These are phyloP conservation scores for Amorpha juglandis DNA, from an alignment of 2,888 invertebrate species.

Conservation along the genomic window DNA sequence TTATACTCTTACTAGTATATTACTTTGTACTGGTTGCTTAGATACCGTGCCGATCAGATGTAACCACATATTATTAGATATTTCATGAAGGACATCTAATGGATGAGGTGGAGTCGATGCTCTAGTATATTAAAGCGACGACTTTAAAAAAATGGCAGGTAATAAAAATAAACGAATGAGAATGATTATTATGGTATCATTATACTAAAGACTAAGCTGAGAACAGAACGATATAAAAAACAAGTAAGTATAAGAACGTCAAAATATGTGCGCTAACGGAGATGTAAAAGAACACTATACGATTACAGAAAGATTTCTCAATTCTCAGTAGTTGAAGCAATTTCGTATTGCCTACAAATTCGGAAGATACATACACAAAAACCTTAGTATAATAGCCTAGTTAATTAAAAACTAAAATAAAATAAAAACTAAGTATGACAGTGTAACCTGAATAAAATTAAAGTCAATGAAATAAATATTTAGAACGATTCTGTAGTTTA, in stretches of 20 bases:
- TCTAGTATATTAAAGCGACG: background rate
- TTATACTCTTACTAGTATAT: background rate
- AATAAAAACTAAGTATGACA: background rate
- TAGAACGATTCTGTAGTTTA: background rate
- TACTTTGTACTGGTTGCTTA: slow-evolving; percentile 15
- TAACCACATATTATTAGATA: slow-evolving; percentile 7
- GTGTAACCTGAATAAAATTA: background rate
- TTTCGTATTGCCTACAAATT: no score
- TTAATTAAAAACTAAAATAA: background rate
- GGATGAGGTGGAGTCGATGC: background rate
- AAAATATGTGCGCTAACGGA: no score
- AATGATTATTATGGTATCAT: no score
- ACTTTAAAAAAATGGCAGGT: no score
- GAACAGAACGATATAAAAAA: no score
- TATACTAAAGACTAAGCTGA: no score
- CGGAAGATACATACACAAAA: background rate
- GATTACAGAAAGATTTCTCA: background rate
- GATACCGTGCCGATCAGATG: slow-evolving; percentile 15
- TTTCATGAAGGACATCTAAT: slow-evolving; percentile 10
- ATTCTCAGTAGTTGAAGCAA: background rate
- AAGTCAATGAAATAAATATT: slow-evolving; percentile 14
- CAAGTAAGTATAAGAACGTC: no score
- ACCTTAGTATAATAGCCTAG: background rate
- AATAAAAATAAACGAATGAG: no score
- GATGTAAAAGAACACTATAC: no score